phyloP scores from a whole-genome alignment of 1,140 invertebrate genomes.

The Philopotamus ludificatus region DNA sequence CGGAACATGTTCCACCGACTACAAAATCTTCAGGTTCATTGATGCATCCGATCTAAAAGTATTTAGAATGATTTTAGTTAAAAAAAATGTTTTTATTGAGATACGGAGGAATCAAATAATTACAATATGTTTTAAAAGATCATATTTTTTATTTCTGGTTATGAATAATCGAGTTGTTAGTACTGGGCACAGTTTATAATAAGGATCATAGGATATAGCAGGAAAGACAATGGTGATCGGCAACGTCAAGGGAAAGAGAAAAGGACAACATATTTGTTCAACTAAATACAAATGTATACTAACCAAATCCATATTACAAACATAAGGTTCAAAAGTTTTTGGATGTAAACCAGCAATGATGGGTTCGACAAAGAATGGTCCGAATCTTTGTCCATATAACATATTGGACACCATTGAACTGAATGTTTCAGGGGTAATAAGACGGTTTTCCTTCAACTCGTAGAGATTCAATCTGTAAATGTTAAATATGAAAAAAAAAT shows the following conservation, averaged over 20 bases:
- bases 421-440: conserved; percentile 89
- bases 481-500: neutral
- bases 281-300: conserved; percentile 29
- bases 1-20: conserved; percentile 88
- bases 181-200: no score
- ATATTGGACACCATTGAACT: conserved; percentile 93
- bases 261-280: no score
- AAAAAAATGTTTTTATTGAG: no score
- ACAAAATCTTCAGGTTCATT: conserved; percentile 93
- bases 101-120: neutral
- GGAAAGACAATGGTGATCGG: no score
- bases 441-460: conserved; percentile 89
- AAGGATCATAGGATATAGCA: no score
- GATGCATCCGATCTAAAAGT: conserved; percentile 74
- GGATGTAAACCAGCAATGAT: conserved; percentile 93
- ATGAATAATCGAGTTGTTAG: no score
- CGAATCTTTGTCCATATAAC: conserved; percentile 95
- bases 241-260: no score
- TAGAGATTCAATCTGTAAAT: conserved; percentile 79
- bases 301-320: conserved; percentile 92
- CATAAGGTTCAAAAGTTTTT: conserved; percentile 83
- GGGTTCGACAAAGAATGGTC: conserved; percentile 96
- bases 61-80: conserved; percentile 6
- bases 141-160: no score
- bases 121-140: no score